Conservation (phyloP, 2,888 invertebrate genomes). For the Drosophila antonietae region DNA sequence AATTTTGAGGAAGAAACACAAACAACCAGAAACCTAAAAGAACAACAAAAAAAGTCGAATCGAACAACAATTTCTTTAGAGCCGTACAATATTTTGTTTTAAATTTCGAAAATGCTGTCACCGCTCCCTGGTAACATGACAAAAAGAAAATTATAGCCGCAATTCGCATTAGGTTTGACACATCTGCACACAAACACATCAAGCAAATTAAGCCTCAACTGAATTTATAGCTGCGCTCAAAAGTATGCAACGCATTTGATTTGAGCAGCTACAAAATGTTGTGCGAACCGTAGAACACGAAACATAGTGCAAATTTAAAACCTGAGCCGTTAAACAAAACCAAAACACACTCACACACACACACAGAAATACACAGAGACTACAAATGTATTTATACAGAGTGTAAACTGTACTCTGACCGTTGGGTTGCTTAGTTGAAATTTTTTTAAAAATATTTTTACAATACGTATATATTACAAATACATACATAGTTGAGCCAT, state of each 20-base stretch:
- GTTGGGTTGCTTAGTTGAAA: constrained; percentile 76
- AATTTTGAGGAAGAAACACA: constrained; percentile 13
- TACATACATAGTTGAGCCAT: constrained; percentile 65
- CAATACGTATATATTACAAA: constrained; percentile 53
- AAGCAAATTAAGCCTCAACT: constrained; percentile 21
- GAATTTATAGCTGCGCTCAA: constrained; percentile 26
- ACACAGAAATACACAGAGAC: constrained; percentile 19
- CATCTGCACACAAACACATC: constrained; percentile 21
- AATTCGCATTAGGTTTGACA: constrained; percentile 46
- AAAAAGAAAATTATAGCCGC: constrained; percentile 32
- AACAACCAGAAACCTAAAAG: constrained; percentile 10
- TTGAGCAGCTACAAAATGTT: constrained; percentile 27
- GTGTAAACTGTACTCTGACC: constrained; percentile 79
- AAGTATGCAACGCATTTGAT: constrained; percentile 42
- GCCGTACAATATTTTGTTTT: constrained; percentile 65
- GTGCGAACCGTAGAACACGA: constrained; percentile 36
- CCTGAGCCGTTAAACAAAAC: constrained; percentile 44
- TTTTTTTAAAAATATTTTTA: constrained; percentile 71
- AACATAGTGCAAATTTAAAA: constrained; percentile 73
- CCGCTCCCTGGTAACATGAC: constrained; percentile 17
- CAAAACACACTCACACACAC: constrained; percentile 12
- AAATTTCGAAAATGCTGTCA: constrained; percentile 59
- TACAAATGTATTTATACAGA: constrained; percentile 44
- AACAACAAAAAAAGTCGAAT: constrained; percentile 84
- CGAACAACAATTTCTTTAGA: constrained; percentile 48